Evolutionary conservation across 2,113 vertebrate species (phyloP).

Genomic region (Callospermophilus lateralis): DNA sequence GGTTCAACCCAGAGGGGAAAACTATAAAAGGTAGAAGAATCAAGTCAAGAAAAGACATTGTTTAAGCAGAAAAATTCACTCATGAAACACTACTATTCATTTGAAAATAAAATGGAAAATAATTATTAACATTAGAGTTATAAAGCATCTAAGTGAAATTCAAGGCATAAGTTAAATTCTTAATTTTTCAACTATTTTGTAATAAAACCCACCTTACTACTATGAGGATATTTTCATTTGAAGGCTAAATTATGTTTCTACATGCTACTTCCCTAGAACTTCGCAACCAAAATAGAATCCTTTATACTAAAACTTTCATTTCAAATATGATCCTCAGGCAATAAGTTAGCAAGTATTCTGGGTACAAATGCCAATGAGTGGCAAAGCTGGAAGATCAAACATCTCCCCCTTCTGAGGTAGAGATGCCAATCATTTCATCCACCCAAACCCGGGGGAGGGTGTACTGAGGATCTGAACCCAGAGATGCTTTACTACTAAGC

Average conservation of each 20-base stretch:
- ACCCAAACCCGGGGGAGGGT: not conserved
- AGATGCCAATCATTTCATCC: not conserved
- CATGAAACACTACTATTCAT: slow-evolving; percentile 23
- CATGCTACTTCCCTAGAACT: not conserved
- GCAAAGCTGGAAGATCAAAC: slow-evolving; percentile 20
- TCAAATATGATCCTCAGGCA: not conserved
- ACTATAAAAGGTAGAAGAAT: not conserved
- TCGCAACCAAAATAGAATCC: slow-evolving; percentile 35
- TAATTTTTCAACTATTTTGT: slow-evolving; percentile 35
- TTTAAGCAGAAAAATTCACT: not conserved
- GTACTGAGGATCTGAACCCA: too few species aligned
- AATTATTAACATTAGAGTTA: slow-evolving; percentile 17
- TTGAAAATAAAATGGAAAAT: slow-evolving; percentile 65
- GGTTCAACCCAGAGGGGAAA: not conserved
- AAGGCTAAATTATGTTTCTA: slow-evolving; percentile 28
- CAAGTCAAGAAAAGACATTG: not conserved
- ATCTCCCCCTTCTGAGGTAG: not conserved
- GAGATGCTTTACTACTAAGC: too few species aligned
- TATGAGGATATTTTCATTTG: not conserved
- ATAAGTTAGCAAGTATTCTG: not conserved
- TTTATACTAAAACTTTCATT: slow-evolving; percentile 23
- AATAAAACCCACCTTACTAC: slow-evolving; percentile 23
- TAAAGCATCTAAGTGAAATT: slow-evolving; percentile 31
- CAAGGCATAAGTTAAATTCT: not conserved
- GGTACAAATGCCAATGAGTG: slow-evolving; percentile 41